Evolutionary conservation across 2,888 invertebrate species (phyloP).

Genomic region (Drosophila stalkeri): DNA sequence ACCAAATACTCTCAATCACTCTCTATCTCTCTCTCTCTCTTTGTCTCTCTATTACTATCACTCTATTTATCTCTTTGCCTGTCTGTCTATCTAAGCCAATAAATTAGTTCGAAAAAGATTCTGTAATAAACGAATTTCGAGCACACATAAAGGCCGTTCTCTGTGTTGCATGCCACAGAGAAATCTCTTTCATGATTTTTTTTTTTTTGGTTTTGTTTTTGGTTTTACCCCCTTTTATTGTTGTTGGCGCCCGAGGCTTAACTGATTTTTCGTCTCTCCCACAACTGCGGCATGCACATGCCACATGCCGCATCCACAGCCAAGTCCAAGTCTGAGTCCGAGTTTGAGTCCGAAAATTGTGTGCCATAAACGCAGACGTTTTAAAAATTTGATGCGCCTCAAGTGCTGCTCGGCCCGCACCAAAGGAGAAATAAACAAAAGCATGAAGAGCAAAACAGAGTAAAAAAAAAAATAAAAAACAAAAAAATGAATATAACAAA

Average conservation of each 20-base stretch:
- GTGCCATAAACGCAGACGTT: conserved; percentile 81
- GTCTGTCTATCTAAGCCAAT: conserved; percentile 46
- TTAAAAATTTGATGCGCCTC: conserved; percentile 80
- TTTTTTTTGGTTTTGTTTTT: conserved; percentile 21
- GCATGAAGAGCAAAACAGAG: conserved; percentile 68
- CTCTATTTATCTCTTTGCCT: conserved; percentile 10
- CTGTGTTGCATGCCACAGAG: conserved; percentile 55
- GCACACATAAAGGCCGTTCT: conserved; percentile 40
- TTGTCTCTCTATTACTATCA: neutral
- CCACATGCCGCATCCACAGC: conserved; percentile 72
- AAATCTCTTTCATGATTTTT: conserved; percentile 43
- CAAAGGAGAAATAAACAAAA: conserved; percentile 80
- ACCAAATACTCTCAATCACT: conserved; percentile 4
- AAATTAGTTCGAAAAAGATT: conserved; percentile 75
- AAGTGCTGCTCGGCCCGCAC: conserved; percentile 63
- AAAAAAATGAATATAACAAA: conserved; percentile 53
- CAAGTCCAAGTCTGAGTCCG: conserved; percentile 20
- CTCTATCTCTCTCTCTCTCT: neutral
- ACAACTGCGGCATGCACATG: conserved; percentile 45
- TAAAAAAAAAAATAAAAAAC: conserved; percentile 16
- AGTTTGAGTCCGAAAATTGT: conserved; percentile 64
- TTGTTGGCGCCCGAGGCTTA: conserved; percentile 61
- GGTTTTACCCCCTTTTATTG: conserved; percentile 26
- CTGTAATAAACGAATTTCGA: conserved; percentile 75
- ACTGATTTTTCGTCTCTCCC: conserved; percentile 80